Base-by-base conservation (phyloP, 2,888 invertebrate genomes). In the Scaptomyza parva region DNA sequence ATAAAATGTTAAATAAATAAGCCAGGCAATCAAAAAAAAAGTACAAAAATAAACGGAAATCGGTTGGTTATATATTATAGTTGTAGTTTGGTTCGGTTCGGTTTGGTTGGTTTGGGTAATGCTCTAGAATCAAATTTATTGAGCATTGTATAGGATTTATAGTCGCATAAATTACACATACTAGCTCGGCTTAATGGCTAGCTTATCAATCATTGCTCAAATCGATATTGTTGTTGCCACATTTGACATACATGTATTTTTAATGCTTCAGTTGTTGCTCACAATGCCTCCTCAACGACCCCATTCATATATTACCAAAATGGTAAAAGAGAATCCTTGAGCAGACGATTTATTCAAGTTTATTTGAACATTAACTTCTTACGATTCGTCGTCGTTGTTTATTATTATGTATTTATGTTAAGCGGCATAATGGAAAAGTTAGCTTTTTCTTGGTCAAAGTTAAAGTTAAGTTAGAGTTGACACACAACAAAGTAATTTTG, bases 1-100 rank as follows among this genome's bases (percentile, higher is more conserved):
- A 88, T 76, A 70, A 88, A 86, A 83, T 76, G 76, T 76, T 86
- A 86, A 79, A 83, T 86, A 88, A 88, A 88, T 83, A 83, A 71
- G 50, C 37, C 59, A 50, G 63, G 55, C 79, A 67, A 35, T 66
- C 66, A 61, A 65, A 52, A 52, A 44, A 50, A 50, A 43, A 28
- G 14, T 26, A 24, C n/a, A 40, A 7, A 7, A 24, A 17, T 0
- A 33, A 44, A 26, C 6, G 12, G 11, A 4, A 37, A 14, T 39
- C 37, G 37, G 11, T 22, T 26, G 14, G 45, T 9, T 43, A 26
- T 22, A 6, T 7, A 18, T 5, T n/a, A 12, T n/a, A 30, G 47
- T 33, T 41, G 22, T n/a, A n/a, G n/a, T n/a, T n/a, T n/a, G n/a
- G n/a, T n/a, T n/a, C n/a, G n/a, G n/a, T 26, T 45, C 48, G 62